Evolutionary conservation across 2,888 invertebrate genomes (phyloP), one percentile per base, ranked within the genome.

Genomic region (Sphaerophoria taeniata): DNA sequence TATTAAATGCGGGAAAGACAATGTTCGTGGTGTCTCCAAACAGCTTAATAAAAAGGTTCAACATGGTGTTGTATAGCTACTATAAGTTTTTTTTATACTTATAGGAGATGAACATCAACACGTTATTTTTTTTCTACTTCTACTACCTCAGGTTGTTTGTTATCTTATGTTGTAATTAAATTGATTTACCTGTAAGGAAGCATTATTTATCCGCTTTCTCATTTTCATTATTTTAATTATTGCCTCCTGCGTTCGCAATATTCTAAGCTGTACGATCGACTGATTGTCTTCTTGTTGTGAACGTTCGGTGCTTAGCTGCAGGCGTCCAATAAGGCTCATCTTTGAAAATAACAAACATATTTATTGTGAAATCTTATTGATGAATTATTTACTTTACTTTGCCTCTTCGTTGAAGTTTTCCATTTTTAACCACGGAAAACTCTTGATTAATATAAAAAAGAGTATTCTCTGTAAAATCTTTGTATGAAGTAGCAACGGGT

Each of bases 191-290:
- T 99, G 99, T 87, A 99, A 93, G 88, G 98, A 97, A 67, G 97
- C 98, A 92, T 99, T 98, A 61, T 96, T 96, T 87, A 99, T 96
- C 85, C 95, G 95, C 92, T 99, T 99, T 84, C 99, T 94, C 97
- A 98, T 99, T 93, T 99, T 99, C 92, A 99, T 94, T 86, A 99
- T 99, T 93, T 99, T 99, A 88, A 99, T 99, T 87, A 99, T 98
- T 34, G 99, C 99, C 93, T 99, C 99, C 94, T 99, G 95, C 14
- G 95, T 95, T 89, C 99, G 94, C 88, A 99, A 93, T 92, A 99
- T 98, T 90, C 99, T 94, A 72, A 99, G 94, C 92, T 98, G 98
- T 86, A 99, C 98, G 90, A 99, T 99, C 76, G 98, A 98, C 92
- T 99, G 98, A 93, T 99, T 99, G 92, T 99, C 99, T 92, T 99